These are phyloP conservation scores for Argyra leucocephala DNA, from an alignment of 2,888 invertebrate genomes.

Conservation along the genomic window DNA sequence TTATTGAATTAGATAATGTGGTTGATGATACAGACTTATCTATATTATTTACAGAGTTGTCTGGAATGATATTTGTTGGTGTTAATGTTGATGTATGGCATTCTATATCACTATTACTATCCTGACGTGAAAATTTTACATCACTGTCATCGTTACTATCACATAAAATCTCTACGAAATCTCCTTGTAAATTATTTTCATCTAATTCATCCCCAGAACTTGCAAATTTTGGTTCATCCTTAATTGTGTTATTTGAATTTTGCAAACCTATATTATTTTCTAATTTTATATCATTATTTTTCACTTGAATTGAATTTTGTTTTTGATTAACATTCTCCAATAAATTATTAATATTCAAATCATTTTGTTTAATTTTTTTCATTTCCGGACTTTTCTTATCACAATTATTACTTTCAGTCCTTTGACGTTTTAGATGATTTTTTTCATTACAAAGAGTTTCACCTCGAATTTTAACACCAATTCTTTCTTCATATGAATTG, in stretches of 20 bases:
- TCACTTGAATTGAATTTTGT: not conserved
- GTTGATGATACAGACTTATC: not conserved
- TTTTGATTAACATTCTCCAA: not conserved
- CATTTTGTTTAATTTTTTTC: slow-evolving; percentile 41
- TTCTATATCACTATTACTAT: slow-evolving; percentile 13
- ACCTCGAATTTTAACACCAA: slow-evolving; percentile 50
- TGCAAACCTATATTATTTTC: not conserved
- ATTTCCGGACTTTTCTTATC: slow-evolving; percentile 47
- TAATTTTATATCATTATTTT: not conserved
- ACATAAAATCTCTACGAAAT: slow-evolving; percentile 4
- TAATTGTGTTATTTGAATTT: slow-evolving; percentile 9
- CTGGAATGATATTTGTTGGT: not conserved
- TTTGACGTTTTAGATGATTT: slow-evolving; percentile 41
- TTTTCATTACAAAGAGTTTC: slow-evolving; percentile 40
- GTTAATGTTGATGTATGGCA: not conserved
- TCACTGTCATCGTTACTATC: slow-evolving; percentile 3
- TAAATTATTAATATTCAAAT: slow-evolving; percentile 20
- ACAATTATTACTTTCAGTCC: slow-evolving; percentile 52
- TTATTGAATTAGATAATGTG: not conserved
- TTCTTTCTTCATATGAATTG: slow-evolving; percentile 63
- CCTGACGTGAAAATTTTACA: slow-evolving; percentile 5
- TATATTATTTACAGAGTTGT: not conserved
- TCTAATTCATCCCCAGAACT: slow-evolving; percentile 5
- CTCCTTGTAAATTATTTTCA: slow-evolving; percentile 10
- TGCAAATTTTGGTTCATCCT: slow-evolving; percentile 11